Evolutionary conservation across 2,113 vertebrate genomes (phyloP).

Genomic region (Lagopus muta): DNA sequence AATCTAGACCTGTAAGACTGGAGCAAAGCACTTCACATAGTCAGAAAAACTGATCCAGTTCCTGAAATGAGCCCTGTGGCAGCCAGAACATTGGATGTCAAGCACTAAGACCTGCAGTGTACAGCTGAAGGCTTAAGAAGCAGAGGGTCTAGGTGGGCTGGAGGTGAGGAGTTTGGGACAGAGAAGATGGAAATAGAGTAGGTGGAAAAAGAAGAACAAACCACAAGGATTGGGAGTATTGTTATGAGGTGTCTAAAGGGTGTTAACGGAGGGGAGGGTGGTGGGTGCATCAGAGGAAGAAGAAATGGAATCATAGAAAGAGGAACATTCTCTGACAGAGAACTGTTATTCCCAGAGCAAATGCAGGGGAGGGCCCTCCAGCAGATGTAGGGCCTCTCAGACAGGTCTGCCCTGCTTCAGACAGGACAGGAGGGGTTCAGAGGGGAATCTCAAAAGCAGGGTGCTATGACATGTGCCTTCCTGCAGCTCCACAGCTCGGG

Average conservation of each 20-base stretch:
- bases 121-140: background rate
- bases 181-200: background rate
- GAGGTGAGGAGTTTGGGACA: background rate
- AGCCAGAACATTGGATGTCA: fast-evolving
- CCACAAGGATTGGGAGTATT: background rate
- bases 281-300: background rate
- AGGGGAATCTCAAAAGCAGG: background rate
- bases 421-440: background rate
- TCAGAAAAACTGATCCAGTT: background rate
- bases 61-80: background rate
- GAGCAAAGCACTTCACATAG: background rate
- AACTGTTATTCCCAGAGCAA: background rate
- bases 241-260: background rate
- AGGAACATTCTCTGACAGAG: background rate
- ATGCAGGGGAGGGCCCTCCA: background rate
- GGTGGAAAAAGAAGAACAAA: background rate
- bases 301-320: background rate
- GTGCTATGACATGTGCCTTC: background rate
- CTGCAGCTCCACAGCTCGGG: fast-evolving
- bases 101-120: fast-evolving
- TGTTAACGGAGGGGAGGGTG: background rate
- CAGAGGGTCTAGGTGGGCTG: background rate
- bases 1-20: background rate
- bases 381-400: background rate
- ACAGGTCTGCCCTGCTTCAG: background rate